Base-by-base conservation (phyloP, 2,113 vertebrate genomes). In the Callocephalon fimbriatum region DNA sequence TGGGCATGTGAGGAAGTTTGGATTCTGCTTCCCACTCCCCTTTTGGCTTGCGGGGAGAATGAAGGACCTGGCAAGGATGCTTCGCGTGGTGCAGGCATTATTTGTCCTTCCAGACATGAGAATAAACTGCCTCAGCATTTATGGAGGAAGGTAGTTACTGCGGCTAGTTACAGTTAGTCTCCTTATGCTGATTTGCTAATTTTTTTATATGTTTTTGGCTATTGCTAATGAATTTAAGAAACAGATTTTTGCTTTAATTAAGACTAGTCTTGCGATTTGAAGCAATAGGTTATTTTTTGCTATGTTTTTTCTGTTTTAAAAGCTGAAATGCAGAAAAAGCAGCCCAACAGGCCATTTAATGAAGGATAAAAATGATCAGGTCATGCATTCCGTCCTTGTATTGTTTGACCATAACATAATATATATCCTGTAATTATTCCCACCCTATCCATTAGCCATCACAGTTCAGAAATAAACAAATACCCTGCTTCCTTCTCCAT, bases 381-480 rank as follows among this genome's bases (percentile, higher is more conserved):
- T 97, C 96, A 88, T 94, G 81, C 83, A 90, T 96, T 84, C 48
- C 85, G 65, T 96, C 53, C 83, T 65, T 84, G 88, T 95, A 93
- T 96, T 95, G 62, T 97, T 95, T 23, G 20, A 54, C 89, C 84
- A 79, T 97, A 96, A 54, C 80, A 58, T 91, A 89, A 81, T 97
- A 91, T 78, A 93, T 89, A 96, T 97, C 76, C 88, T 65, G 53
- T 93, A 94, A 95, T 97, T 97, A 95, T 96, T 96, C 94, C 94
- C 96, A 95, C 84, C 88, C 80, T 35, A 94, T 97, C 95, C 95
- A 96, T 96, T 97, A 96, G 94, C 94, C 91, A 95, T 95, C 80
- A 65, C 66, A 81, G 92, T 91, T 96, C 94, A 96, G 96, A 96
- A 97, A 95, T 96, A 97, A 97, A 97, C 97, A 95, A 96, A 96